Base-by-base conservation (phyloP, 2,888 invertebrate genomes). In the Amblyteles armatorius region DNA sequence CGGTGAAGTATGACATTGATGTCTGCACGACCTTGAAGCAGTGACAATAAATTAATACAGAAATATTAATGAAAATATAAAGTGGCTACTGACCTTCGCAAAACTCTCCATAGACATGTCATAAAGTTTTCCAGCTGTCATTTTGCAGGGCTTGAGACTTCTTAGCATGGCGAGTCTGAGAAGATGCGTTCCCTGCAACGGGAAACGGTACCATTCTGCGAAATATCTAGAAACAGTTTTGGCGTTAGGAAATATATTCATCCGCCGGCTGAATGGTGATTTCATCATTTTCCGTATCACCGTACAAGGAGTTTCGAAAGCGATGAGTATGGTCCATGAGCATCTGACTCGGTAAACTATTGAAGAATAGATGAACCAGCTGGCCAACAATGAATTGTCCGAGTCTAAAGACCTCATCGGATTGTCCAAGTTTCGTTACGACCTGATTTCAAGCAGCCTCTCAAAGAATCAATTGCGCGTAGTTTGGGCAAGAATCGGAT, bases 1-100 rank as follows among this genome's bases (percentile, higher is more conserved):
- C 86, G 36, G 87, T 88, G 16, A 88, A 87, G 72, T 84, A 88
- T 3, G 88, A 88, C 76, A 88, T 81, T 0, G 88, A 81, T 40
- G 72, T 86, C 71, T 83, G 84, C 5, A 88, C 40, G 0, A 85
- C 79, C 87, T 87, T 71, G 2, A n/a, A 33, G 1, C n/a, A 6
- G 40, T 50, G 5, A n/a, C 13, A 2, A 26, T 33, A 3, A 16
- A 19, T 73, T 40, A 44, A 29, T 68, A 33, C 19, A 3, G n/a
- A 48, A n/a, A 63, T 33, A 26, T n/a, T 29, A 19, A 52, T 40
- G 13, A 36, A 13, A 33, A 5, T 40, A n/a, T 26, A 22, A n/a
- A 6, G 26, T 44, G n/a, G 16, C 22, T 26, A 33, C 74, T 79
- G 19, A 88, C 86, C 74, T 77, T 77, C 26, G 67, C 84, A 22